These are phyloP conservation scores for Vicugna pacos DNA, from an alignment of 2,113 vertebrate genomes.

Conservation along the genomic window DNA sequence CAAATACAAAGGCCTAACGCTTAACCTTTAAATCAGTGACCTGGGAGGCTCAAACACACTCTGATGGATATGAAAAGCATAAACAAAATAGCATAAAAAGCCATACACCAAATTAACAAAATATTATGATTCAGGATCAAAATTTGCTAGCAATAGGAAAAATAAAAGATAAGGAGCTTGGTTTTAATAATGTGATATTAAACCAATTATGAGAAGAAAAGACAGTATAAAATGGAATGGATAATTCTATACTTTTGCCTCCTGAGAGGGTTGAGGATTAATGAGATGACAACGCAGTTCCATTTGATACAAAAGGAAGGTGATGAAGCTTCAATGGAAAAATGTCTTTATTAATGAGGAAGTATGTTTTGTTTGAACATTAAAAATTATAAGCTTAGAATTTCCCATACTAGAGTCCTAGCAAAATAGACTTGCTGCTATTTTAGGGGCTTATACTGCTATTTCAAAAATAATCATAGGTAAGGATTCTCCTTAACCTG, in stretches of 20 bases:
- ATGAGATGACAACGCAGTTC: neutral
- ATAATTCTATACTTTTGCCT: conserved; percentile 39
- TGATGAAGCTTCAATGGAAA: neutral
- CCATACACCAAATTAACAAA: conserved; percentile 31
- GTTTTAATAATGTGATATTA: conserved; percentile 42
- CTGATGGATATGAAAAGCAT: neutral
- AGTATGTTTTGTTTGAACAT: neutral
- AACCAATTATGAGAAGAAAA: conserved; percentile 56
- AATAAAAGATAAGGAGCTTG: neutral
- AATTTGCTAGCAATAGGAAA: conserved; percentile 11
- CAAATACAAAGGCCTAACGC: neutral
- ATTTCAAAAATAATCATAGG: conserved; percentile 8
- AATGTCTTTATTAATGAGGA: conserved; percentile 57
- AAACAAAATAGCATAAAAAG: neutral
- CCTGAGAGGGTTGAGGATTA: neutral
- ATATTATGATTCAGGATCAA: conserved; percentile 14
- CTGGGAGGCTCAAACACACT: neutral
- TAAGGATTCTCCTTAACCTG: neutral
- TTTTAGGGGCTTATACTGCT: neutral
- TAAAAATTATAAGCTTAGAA: conserved; percentile 10
- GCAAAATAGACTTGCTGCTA: neutral
- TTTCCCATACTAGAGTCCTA: neutral
- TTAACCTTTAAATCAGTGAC: conserved; percentile 17
- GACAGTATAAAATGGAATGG: neutral
- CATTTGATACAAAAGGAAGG: conserved; percentile 49